Percentiles rank a stretch among this genome's conserved stretches.
These are phyloP conservation scores for Uropsilus gracilis DNA, from an alignment of 2,113 vertebrate species.

Conservation along the genomic window DNA sequence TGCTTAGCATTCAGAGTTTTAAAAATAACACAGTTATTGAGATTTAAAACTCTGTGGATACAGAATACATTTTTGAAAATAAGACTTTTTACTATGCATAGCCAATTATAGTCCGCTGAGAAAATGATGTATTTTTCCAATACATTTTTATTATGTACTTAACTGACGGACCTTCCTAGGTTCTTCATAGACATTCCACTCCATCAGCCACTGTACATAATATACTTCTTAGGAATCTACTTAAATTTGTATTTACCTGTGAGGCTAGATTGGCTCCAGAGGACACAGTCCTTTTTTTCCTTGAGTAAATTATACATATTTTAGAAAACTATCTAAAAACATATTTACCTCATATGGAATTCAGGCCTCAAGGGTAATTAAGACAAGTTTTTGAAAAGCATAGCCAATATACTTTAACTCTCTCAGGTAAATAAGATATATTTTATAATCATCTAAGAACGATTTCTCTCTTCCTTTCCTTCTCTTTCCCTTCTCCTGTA, in stretches of 20 bases:
- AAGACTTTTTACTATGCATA: conserved; percentile 81
- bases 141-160: conserved; percentile 82
- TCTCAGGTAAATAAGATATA: conserved; percentile 79
- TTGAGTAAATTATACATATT: conserved; percentile 83
- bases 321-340: conserved; percentile 83
- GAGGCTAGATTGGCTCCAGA: conserved; percentile 76
- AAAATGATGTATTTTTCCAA: conserved; percentile 79
- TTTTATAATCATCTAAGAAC: conserved; percentile 77
- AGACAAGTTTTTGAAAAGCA: conserved; percentile 75
- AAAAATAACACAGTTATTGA: conserved; percentile 75
- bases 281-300: conserved; percentile 74
- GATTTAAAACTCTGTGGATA: conserved; percentile 75
- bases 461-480: conserved; percentile 63
- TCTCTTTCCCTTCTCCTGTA: conserved; percentile 67
- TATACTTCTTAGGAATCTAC: conserved; percentile 76
- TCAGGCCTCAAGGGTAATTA: conserved; percentile 80
- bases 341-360: conserved; percentile 81
- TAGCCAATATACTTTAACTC: conserved; percentile 72
- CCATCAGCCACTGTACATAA: conserved; percentile 67
- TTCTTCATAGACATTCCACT: conserved; percentile 63
- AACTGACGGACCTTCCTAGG: conserved; percentile 68
- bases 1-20: conserved; percentile 70
- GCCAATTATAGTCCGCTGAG: conserved; percentile 82
- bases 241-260: conserved; percentile 82
- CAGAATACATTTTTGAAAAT: conserved; percentile 74